Conservation (phyloP, 2,797 vertebrate genomes). For the Ambastaia sidthimunki region DNA sequence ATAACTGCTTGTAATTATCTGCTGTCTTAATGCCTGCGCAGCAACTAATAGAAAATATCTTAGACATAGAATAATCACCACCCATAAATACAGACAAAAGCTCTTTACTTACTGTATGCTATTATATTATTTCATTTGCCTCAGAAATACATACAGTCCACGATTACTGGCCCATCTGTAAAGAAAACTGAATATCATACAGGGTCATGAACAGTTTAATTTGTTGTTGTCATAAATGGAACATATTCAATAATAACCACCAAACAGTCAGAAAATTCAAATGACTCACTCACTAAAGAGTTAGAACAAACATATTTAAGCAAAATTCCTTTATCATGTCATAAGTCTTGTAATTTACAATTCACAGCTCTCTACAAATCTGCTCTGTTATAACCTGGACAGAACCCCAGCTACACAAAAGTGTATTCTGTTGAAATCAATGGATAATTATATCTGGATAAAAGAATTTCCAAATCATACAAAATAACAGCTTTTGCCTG, state of each 20-base stretch:
- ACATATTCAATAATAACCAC: background rate
- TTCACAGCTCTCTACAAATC: background rate
- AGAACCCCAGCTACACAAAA: background rate
- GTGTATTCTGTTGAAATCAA: background rate
- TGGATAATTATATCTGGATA: background rate
- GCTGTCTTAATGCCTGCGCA: constrained; percentile 50
- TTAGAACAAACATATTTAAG: constrained; percentile 37
- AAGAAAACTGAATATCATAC: background rate
- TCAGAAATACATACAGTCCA: background rate
- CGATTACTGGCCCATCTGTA: constrained; percentile 2
- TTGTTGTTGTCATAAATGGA: background rate
- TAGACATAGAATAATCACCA: constrained; percentile 33
- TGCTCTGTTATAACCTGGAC: background rate
- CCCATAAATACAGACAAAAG: constrained; percentile 6
- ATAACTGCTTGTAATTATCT: constrained; percentile 56
- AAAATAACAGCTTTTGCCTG: background rate
- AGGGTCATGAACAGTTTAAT: constrained; percentile 5
- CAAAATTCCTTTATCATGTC: constrained; percentile 32
- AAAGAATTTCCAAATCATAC: background rate
- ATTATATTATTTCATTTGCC: background rate
- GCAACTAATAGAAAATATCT: constrained; percentile 54
- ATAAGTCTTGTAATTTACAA: constrained; percentile 9
- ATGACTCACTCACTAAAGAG: background rate
- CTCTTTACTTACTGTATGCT: constrained; percentile 11
- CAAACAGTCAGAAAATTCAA: background rate